Evolutionary conservation across 1,140 invertebrate species (phyloP).

Genomic region (Leptinotarsa undecemlineata): DNA sequence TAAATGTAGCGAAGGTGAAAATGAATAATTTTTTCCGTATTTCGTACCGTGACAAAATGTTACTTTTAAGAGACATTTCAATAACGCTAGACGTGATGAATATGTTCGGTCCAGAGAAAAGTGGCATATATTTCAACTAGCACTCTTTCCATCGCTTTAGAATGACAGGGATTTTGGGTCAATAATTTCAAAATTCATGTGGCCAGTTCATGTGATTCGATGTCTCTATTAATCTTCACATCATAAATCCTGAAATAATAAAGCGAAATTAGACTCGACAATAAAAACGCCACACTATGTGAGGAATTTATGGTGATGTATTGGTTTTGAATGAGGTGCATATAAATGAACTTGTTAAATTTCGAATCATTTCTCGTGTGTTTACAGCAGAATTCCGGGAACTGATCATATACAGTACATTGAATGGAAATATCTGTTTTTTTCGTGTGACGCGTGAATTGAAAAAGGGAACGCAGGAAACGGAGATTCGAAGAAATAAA

Average conservation of each 20-base stretch:
- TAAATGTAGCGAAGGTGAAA: no score
- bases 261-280: background rate
- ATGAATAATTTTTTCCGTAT: no score
- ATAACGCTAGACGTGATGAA: no score
- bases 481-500: background rate
- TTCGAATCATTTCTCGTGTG: background rate
- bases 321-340: slow-evolving; percentile 5
- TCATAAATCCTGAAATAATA: background rate
- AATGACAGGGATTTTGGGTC: no score
- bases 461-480: background rate
- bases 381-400: slow-evolving; percentile 2
- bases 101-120: no score
- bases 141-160: no score
- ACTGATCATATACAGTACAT: background rate
- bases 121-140: no score
- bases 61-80: no score
- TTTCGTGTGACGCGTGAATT: background rate
- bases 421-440: background rate
- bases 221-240: background rate
- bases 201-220: background rate
- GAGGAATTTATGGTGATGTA: slow-evolving; percentile 6
- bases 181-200: background rate
- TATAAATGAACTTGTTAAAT: slow-evolving; percentile 8
- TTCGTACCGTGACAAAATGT: no score
- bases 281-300: slow-evolving; percentile 4